These are phyloP conservation scores for Leptinotarsa tumamoca DNA, from an alignment of 2,888 invertebrate genomes.

Conservation along the genomic window DNA sequence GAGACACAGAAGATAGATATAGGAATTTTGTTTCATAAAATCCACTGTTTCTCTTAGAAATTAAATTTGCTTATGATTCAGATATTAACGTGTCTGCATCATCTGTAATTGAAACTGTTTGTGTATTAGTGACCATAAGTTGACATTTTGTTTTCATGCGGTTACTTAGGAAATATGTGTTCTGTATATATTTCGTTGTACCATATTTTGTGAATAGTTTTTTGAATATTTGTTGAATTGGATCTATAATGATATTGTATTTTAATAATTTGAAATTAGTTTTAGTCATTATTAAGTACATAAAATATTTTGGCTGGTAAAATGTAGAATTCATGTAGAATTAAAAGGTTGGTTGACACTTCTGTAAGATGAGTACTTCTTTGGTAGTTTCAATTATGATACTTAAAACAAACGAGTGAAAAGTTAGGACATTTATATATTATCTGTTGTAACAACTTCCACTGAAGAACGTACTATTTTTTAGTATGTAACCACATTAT, in stretches of 20 bases:
- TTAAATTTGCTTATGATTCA: too few relatives aligned
- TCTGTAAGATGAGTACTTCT: neutral
- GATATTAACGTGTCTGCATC: too few relatives aligned
- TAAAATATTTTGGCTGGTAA: conserved; percentile 46
- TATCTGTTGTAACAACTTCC: too few relatives aligned
- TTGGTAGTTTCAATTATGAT: neutral
- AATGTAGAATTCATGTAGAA: conserved; percentile 42
- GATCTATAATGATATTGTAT: conserved; percentile 38
- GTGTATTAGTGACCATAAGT: neutral
- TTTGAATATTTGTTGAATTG: conserved; percentile 24
- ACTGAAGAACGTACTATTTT: too few relatives aligned
- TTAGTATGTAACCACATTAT: too few relatives aligned
- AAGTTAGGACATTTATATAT: too few relatives aligned
- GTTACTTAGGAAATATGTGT: neutral
- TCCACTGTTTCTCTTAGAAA: too few relatives aligned
- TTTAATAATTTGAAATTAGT: conserved; percentile 32
- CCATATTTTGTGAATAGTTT: conserved; percentile 23
- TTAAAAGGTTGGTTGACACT: conserved; percentile 29
- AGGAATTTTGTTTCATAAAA: too few relatives aligned
- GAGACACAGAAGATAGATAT: neutral
- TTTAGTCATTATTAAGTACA: conserved; percentile 39
- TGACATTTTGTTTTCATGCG: neutral
- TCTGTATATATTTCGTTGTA: conserved; percentile 20
- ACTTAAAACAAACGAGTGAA: too few relatives aligned
- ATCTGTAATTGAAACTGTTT: too few relatives aligned